Conservation (phyloP, 2,113 vertebrate genomes). For the Proterorhinus semilunaris region DNA sequence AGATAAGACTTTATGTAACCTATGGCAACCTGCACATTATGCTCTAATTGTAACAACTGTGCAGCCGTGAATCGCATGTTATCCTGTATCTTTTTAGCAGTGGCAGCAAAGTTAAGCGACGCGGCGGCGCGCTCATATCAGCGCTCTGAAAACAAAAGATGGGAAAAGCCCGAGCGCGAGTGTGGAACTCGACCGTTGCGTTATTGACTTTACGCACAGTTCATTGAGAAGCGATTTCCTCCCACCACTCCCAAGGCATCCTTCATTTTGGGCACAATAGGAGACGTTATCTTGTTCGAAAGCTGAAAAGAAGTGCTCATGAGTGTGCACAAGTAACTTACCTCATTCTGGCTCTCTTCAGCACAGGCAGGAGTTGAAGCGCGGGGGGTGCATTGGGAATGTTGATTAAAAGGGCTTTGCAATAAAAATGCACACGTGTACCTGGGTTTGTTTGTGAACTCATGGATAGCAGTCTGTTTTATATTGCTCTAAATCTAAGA, state of each 20-base stretch:
- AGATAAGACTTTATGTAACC: no score
- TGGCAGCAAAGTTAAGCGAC: not conserved
- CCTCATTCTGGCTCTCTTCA: not conserved
- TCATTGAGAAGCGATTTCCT: constrained; percentile 37
- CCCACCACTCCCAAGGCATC: constrained; percentile 45
- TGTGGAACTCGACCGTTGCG: constrained; percentile 19
- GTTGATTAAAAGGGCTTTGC: not conserved
- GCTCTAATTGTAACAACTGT: no score
- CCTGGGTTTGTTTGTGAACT: constrained; percentile 4
- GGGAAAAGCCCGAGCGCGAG: constrained; percentile 26
- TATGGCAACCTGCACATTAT: no score
- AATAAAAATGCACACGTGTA: not conserved
- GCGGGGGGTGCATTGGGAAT: not conserved
- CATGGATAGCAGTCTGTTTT: constrained; percentile 20
- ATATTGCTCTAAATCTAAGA: not conserved
- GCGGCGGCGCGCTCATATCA: constrained; percentile 18
- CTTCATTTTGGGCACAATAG: constrained; percentile 37
- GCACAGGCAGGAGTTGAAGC: constrained; percentile 5
- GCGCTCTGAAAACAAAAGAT: constrained; percentile 38
- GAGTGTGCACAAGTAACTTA: not conserved
- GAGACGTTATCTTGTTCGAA: constrained; percentile 27
- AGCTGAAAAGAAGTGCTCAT: constrained; percentile 21
- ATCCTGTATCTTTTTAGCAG: no score
- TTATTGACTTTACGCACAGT: constrained; percentile 51
- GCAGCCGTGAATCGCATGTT: no score